A percentile compares a stretch with the other conserved stretches of the same genome.
Evolutionary conservation across 2,113 vertebrate genomes (phyloP).

Genomic region (Pao palembangensis): DNA sequence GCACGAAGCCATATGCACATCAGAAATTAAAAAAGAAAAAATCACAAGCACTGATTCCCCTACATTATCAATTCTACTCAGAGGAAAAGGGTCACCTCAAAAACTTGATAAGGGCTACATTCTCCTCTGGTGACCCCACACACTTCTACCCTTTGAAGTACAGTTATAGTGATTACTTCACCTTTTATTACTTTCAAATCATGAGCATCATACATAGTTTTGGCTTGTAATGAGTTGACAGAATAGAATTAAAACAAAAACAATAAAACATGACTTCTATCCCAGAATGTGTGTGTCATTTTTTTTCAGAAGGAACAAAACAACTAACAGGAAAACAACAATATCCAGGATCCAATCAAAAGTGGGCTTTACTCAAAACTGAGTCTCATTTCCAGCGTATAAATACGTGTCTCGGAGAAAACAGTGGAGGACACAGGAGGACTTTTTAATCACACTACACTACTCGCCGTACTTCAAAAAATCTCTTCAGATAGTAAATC

Average conservation of each 20-base stretch:
- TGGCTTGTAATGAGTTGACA: constrained; percentile 16
- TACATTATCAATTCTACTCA: neutral
- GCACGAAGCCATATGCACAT: constrained; percentile 12
- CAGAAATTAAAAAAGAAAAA: neutral
- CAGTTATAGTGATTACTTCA: constrained; percentile 6
- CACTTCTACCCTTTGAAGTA: neutral
- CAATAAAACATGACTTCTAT: constrained; percentile 12
- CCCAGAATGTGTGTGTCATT: constrained; percentile 20
- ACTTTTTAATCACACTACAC: constrained; percentile 75
- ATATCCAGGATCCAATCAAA: constrained; percentile 33
- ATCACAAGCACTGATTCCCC: neutral
- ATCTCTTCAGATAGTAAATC: constrained; percentile 99
- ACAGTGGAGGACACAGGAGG: constrained; percentile 64
- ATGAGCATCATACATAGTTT: constrained; percentile 24
- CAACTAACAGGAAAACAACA: constrained; percentile 40
- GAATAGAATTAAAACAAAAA: constrained; percentile 15
- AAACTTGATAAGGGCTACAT: neutral
- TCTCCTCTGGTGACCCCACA: constrained; percentile 1
- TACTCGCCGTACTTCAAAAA: constrained; percentile 98
- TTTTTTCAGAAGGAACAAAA: constrained; percentile 40
- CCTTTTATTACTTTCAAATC: constrained; percentile 4
- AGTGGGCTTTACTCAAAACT: constrained; percentile 52
- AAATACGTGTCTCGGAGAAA: constrained; percentile 67
- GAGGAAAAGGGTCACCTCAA: constrained; percentile 6
- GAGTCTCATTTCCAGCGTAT: constrained; percentile 59